Evolutionary conservation across 2,888 invertebrate species (phyloP).

Genomic region (Nomada fabriciana): DNA sequence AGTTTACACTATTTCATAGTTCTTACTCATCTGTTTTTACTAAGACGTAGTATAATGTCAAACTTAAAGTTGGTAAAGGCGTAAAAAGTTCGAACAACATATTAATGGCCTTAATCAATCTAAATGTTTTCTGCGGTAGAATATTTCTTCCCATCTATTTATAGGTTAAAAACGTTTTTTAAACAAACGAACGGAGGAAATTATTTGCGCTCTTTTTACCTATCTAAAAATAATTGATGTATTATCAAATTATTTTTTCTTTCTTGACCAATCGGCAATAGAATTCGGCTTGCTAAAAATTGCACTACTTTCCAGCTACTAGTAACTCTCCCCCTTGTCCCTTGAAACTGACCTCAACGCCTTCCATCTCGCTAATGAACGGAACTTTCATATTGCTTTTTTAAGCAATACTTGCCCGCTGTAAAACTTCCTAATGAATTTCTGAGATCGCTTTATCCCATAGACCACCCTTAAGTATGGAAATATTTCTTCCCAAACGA

Average conservation of each 20-base stretch:
- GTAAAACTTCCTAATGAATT: constrained; percentile 74
- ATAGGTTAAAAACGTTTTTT: too few species aligned
- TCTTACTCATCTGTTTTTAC: too few species aligned
- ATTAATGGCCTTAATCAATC: too few species aligned
- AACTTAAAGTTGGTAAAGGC: too few species aligned
- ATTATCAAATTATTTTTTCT: not conserved
- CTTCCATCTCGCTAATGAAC: constrained; percentile 71
- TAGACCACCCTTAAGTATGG: constrained; percentile 57
- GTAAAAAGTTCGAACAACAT: too few species aligned
- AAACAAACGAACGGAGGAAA: too few species aligned
- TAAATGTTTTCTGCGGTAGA: too few species aligned
- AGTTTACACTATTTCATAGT: too few species aligned
- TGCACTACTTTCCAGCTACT: constrained; percentile 59
- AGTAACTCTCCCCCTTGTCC: constrained; percentile 38
- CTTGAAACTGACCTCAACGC: constrained; percentile 43
- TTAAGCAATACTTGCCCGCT: constrained; percentile 71
- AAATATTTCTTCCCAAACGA: constrained; percentile 18
- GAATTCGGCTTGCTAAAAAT: constrained; percentile 54
- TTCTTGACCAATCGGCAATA: not conserved
- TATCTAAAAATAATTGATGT: too few species aligned
- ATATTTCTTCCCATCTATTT: too few species aligned
- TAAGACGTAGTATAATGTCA: too few species aligned
- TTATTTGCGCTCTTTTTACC: too few species aligned
- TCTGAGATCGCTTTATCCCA: constrained; percentile 71
- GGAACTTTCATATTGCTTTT: constrained; percentile 76